These are phyloP conservation scores for Rhaphigaster nebulosa DNA, from an alignment of 2,888 invertebrate genomes.

Conservation along the genomic window DNA sequence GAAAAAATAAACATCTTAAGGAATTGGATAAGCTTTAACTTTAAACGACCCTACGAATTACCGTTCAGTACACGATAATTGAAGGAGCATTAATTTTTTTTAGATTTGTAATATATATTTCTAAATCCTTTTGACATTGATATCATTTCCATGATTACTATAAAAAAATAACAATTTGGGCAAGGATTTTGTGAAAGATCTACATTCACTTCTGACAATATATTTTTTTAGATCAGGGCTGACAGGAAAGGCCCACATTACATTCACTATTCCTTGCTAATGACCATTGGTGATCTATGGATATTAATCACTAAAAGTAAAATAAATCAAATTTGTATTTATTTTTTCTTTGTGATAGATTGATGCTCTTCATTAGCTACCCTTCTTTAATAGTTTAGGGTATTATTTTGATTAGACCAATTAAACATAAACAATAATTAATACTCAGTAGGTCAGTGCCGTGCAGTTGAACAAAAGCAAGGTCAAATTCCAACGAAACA, in stretches of 20 bases:
- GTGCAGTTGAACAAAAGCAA: not conserved
- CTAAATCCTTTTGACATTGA: not conserved
- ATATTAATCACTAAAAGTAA: not conserved
- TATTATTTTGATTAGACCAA: not conserved
- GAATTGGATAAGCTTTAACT: too few relatives aligned
- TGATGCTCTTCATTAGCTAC: not conserved
- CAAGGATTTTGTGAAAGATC: not conserved
- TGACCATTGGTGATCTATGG: not conserved
- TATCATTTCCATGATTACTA: not conserved
- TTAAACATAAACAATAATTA: not conserved
- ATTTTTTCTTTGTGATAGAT: not conserved
- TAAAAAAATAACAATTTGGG: not conserved
- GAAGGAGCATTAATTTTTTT: too few relatives aligned
- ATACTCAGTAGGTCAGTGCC: conserved; percentile 14
- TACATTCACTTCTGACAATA: not conserved
- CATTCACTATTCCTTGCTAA: not conserved
- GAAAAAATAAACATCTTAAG: too few relatives aligned
- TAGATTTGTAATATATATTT: too few relatives aligned
- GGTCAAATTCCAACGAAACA: not conserved
- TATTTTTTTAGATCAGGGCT: conserved; percentile 42
- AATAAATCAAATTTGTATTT: too few relatives aligned
- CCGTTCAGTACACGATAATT: too few relatives aligned
- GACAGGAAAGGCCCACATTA: not conserved
- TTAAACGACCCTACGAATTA: too few relatives aligned
- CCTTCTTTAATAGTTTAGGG: not conserved